Conservation (phyloP, 2,113 vertebrate genomes). For the Probosciger aterrimus region DNA sequence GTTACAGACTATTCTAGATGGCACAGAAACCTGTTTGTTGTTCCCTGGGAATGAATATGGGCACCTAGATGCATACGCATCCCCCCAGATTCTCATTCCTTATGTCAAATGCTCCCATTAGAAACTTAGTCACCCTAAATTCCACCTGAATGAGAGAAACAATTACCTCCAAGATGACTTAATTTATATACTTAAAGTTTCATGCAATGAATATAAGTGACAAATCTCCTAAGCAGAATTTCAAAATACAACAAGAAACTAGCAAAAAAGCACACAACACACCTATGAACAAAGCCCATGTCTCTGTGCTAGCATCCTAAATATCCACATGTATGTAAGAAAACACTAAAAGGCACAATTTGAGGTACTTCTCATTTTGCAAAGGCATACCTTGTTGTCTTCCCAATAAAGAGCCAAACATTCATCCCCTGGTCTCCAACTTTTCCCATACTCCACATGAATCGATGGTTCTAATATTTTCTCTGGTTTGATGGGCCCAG, state of each 20-base stretch:
- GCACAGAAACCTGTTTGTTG: not conserved
- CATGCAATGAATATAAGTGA: not conserved
- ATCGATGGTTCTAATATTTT: conserved; percentile 80
- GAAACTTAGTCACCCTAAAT: not conserved
- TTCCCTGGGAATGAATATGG: not conserved
- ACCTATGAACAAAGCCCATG: not conserved
- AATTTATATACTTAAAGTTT: not conserved
- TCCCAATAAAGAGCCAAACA: conserved; percentile 98
- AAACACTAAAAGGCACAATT: not conserved
- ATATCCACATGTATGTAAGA: rapidly evolving
- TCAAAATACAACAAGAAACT: not conserved
- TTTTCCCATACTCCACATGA: conserved; percentile 71
- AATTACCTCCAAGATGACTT: not conserved
- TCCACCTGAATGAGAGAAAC: not conserved
- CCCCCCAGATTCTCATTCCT: not conserved
- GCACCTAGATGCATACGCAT: not conserved
- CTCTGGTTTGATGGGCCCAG: conserved; percentile 86
- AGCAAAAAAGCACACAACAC: not conserved
- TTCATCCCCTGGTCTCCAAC: conserved; percentile 93
- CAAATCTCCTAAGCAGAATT: not conserved
- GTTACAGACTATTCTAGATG: not conserved
- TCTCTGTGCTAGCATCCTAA: not conserved
- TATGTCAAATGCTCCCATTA: not conserved
- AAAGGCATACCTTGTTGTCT: conserved; percentile 89
- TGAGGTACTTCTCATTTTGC: not conserved